Evolutionary conservation across 2,113 vertebrate genomes (phyloP).

Genomic region (Ceyx melanurus): DNA sequence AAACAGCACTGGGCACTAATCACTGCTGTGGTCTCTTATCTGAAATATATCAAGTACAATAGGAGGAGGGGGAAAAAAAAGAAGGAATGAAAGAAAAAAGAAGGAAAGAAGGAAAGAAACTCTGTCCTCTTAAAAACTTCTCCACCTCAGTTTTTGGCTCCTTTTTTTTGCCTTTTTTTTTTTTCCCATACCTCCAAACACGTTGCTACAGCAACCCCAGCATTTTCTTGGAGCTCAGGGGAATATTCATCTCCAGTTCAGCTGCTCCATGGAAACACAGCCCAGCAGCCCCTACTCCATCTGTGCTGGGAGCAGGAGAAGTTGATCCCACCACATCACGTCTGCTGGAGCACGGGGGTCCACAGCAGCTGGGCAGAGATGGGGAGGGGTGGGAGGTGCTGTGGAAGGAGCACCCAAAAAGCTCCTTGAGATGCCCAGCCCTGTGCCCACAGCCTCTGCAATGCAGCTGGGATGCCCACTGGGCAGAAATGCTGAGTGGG

Average conservation of each 20-base stretch:
- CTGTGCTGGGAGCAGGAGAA: accelerated
- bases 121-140: background rate
- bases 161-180: background rate
- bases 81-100: too few species aligned
- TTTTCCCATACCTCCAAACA: background rate
- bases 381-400: background rate
- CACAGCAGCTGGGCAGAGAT: background rate
- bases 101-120: too few species aligned
- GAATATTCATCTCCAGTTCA: background rate
- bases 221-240: background rate
- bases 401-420: background rate
- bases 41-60: too few species aligned
- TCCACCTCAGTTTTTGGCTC: background rate
- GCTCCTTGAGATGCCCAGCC: background rate
- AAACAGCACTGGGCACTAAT: background rate
- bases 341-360: accelerated
- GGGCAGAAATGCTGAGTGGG: too few species aligned
- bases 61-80: too few species aligned
- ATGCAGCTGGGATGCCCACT: too few species aligned
- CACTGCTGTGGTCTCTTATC: too few species aligned
- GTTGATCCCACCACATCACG: accelerated
- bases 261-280: background rate
- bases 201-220: conserved; percentile 37
- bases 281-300: background rate
- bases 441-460: background rate